Percentiles rank a stretch among this genome's conserved stretches.
Conservation (phyloP, 2,888 invertebrate genomes). For the Aleiodes alternator region DNA sequence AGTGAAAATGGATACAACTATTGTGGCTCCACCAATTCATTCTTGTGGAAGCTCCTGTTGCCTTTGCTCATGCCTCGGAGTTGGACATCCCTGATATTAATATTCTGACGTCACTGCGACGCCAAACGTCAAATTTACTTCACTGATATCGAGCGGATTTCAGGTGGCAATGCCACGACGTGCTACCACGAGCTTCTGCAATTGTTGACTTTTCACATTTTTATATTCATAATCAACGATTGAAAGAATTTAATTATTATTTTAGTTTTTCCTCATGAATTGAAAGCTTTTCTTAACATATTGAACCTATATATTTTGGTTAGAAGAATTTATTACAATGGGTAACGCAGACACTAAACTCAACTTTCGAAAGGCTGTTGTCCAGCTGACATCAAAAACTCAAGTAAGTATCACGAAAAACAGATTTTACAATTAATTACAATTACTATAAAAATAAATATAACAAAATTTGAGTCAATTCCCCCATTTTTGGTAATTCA, state of each 20-base stretch:
- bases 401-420: conserved; percentile 81
- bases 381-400: conserved; percentile 96
- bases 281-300: not conserved
- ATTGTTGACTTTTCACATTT: conserved; percentile 25
- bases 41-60: not conserved
- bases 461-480: not conserved
- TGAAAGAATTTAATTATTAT: not conserved
- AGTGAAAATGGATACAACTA: no score
- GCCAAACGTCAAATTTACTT: conserved; percentile 41
- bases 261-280: not conserved
- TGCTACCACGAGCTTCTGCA: not conserved
- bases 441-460: conserved; percentile 12
- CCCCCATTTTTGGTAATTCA: not conserved
- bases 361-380: conserved; percentile 98
- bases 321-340: conserved; percentile 76
- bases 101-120: conserved; percentile 40
- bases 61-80: not conserved
- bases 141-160: conserved; percentile 38
- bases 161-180: conserved; percentile 37
- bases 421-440: conserved; percentile 45
- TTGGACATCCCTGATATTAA: not conserved
- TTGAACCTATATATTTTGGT: not conserved
- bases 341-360: conserved; percentile 99
- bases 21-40: no score
- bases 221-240: conserved; percentile 12